These are phyloP conservation scores for Bucorvus abyssinicus DNA, from an alignment of 2,797 vertebrate genomes.

Conservation along the genomic window DNA sequence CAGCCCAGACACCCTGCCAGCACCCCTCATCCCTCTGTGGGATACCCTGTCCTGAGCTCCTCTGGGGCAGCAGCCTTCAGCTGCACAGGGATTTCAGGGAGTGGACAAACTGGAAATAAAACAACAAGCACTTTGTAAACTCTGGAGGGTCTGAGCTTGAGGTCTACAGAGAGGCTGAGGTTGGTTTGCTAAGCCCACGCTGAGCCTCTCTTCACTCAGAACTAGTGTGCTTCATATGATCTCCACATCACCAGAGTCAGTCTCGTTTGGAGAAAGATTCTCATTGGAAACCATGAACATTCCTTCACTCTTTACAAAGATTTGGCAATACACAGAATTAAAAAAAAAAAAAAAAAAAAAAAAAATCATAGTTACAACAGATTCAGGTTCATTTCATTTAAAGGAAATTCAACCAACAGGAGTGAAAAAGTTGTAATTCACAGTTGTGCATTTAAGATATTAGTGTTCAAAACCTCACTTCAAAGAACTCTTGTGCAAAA, in stretches of 20 bases:
- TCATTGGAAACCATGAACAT: constrained; percentile 49
- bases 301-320: constrained; percentile 59
- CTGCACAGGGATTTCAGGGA: background rate
- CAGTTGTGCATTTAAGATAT: constrained; percentile 69
- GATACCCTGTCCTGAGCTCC: background rate
- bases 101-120: background rate
- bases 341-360: constrained; percentile 58
- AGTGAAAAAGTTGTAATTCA: constrained; percentile 71
- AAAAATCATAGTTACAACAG: constrained; percentile 58
- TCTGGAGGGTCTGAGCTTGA: background rate
- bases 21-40: background rate
- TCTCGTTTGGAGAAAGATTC: constrained; percentile 30
- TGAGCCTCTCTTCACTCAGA: background rate
- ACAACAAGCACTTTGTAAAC: background rate
- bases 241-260: constrained; percentile 33
- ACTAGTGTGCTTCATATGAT: background rate
- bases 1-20: background rate
- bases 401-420: constrained; percentile 63
- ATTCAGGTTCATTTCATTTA: constrained; percentile 55
- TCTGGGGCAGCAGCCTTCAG: background rate
- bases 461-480: constrained; percentile 66
- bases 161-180: background rate
- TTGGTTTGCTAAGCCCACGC: background rate
- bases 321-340: constrained; percentile 62
- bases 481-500: constrained; percentile 69